A percentile compares a stretch with the other conserved stretches of the same genome.
phyloP scores from a whole-genome alignment of 2,113 vertebrate species.

The Axis porcinus region DNA sequence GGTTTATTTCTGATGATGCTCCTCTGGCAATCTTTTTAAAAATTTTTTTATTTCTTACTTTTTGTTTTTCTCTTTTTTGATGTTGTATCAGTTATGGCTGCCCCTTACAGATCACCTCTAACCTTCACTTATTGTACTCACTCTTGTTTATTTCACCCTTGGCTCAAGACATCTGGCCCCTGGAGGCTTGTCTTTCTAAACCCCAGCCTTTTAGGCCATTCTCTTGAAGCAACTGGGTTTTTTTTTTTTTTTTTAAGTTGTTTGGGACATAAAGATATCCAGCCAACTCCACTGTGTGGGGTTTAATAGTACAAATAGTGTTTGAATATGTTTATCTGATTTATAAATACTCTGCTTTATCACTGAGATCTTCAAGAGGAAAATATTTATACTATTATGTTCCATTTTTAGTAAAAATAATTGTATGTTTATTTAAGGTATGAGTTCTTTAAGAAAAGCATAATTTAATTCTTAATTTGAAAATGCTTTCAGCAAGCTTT shows the following conservation, averaged over 20 bases:
- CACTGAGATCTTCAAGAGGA: neutral
- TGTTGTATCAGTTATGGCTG: neutral
- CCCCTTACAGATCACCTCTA: neutral
- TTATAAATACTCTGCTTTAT: neutral
- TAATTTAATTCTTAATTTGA: neutral
- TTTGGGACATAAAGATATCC: neutral
- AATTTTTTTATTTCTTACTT: neutral
- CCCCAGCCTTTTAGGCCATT: neutral
- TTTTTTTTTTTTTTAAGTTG: neutral
- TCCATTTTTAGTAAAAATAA: neutral
- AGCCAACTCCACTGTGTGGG: neutral
- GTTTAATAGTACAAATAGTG: neutral
- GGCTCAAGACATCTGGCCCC: neutral
- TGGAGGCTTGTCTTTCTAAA: neutral
- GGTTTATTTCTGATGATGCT: neutral
- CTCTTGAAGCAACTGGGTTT: neutral
- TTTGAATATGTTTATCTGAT: neutral
- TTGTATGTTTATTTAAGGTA: neutral
- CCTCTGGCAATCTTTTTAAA: neutral
- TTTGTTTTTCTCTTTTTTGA: neutral
- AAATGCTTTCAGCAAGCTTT: conserved; percentile 2
- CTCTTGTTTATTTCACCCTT: neutral
- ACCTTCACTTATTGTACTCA: neutral
- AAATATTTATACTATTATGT: neutral
- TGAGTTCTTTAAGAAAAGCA: neutral